Evolutionary conservation across 2,797 vertebrate species (phyloP), one percentile per base, ranked within the genome.

Genomic region (Neosilurus hyrtlii): DNA sequence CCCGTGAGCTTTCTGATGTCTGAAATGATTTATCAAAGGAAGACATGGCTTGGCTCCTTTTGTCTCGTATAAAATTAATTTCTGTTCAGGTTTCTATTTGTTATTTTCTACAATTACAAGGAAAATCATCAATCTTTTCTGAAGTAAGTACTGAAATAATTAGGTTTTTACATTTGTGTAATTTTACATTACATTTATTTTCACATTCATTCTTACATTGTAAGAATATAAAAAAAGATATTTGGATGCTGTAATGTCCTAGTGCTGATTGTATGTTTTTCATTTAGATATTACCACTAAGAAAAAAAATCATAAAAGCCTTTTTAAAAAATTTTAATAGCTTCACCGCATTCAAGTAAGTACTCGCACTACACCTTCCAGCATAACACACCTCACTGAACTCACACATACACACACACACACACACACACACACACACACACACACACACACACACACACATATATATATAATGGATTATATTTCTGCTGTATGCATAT

Each of bases 81-180:
- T 73, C 71, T 78, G 20, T 70, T 74, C 72, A 77, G 49, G 30
- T 30, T 26, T 76, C 57, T 66, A 76, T 75, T 86, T 74, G 49
- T 24, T 75, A 84, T 70, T 70, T 79, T 63, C 26, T 72, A 66
- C 9, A 9, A 35, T 26, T 26, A 35, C 67, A 24, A 75, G 61
- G 56, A 51, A 81, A 79, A 79, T 37, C 78, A 62, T 83, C n/a
- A 37, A 54, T 6, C 62, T 62, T 80, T 80, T 82, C 57, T 82
- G 49, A 75, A 78, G 71, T 67, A 1, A 52, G 3, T 52, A n/a
- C 37, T 70, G 37, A 70, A 20, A 35, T 20, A 37, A 67, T 67
- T 3, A 67, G 2, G 10, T 70, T 51, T 12, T 43, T 43, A 68
- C 9, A 49, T n/a, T 70, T 49, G 49, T 70, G 22, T 10, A n/a